Evolutionary conservation across 2,888 invertebrate species (phyloP).

Genomic region (Aricia artaxerxes): DNA sequence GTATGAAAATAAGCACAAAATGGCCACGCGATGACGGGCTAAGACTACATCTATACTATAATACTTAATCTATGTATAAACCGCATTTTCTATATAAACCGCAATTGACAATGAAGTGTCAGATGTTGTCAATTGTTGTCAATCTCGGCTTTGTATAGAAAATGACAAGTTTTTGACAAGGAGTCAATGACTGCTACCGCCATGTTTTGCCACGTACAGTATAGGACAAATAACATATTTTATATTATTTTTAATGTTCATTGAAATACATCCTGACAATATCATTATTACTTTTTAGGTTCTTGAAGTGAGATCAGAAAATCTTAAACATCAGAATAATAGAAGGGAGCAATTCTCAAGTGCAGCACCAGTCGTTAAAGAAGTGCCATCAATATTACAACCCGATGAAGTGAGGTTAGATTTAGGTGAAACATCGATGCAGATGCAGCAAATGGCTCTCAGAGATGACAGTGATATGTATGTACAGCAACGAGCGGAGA

Average conservation of each 20-base stretch:
- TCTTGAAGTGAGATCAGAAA: conserved; percentile 98
- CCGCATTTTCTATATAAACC: too few relatives aligned
- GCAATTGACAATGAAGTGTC: too few relatives aligned
- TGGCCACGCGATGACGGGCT: too few relatives aligned
- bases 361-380: conserved; percentile 69
- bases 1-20: too few relatives aligned
- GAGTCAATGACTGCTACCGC: too few relatives aligned
- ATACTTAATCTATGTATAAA: too few relatives aligned
- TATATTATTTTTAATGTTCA: neutral
- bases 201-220: too few relatives aligned
- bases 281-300: conserved; percentile 72
- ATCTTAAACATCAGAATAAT: conserved; percentile 96
- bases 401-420: conserved; percentile 92
- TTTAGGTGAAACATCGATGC: conserved; percentile 82
- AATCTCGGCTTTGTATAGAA: too few relatives aligned
- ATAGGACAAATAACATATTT: too few relatives aligned
- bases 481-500: conserved; percentile 95
- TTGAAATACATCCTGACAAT: neutral
- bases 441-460: conserved; percentile 85
- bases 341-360: conserved; percentile 92
- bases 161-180: too few relatives aligned
- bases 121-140: too few relatives aligned
- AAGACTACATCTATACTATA: too few relatives aligned
- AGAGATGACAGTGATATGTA: conserved; percentile 95
- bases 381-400: conserved; percentile 72